Evolutionary conservation across 2,113 vertebrate species (phyloP).

Genomic region (Plecturocebus donacophilus): DNA sequence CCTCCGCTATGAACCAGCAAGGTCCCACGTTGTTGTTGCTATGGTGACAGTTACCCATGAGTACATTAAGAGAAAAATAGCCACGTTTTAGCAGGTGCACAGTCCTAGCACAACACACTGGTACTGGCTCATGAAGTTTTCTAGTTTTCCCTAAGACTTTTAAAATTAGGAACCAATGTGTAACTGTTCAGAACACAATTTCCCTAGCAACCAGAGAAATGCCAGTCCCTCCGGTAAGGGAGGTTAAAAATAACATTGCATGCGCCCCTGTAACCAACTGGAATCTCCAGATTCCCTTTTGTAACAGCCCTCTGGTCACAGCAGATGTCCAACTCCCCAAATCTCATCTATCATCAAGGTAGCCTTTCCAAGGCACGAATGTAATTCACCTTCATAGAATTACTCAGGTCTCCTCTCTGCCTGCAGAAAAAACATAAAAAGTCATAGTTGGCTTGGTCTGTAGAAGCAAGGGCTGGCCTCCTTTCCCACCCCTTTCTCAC

Average conservation of each 20-base stretch:
- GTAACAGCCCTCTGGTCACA: neutral
- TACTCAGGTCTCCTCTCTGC: neutral
- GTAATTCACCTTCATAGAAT: neutral
- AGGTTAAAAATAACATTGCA: constrained; percentile 62
- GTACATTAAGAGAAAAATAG: neutral
- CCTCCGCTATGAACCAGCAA: neutral
- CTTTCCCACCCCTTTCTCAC: neutral
- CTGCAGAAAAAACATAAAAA: neutral
- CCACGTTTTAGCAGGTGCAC: neutral
- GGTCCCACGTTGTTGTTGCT: neutral
- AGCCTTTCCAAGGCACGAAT: neutral
- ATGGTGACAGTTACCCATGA: neutral
- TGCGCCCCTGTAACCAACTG: neutral
- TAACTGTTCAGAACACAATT: constrained; percentile 22
- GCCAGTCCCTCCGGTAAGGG: neutral
- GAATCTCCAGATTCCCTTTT: neutral
- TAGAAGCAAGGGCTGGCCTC: no score
- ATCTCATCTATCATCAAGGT: neutral
- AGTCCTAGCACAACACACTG: neutral
- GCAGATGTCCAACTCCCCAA: neutral
- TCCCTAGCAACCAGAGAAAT: constrained; percentile 60
- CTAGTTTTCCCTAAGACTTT: constrained; percentile 3
- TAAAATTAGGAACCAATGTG: constrained; percentile 50
- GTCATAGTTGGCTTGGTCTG: neutral
- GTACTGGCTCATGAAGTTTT: neutral